These are phyloP conservation scores for Progne subis DNA, from an alignment of 2,113 vertebrate genomes.

Conservation along the genomic window DNA sequence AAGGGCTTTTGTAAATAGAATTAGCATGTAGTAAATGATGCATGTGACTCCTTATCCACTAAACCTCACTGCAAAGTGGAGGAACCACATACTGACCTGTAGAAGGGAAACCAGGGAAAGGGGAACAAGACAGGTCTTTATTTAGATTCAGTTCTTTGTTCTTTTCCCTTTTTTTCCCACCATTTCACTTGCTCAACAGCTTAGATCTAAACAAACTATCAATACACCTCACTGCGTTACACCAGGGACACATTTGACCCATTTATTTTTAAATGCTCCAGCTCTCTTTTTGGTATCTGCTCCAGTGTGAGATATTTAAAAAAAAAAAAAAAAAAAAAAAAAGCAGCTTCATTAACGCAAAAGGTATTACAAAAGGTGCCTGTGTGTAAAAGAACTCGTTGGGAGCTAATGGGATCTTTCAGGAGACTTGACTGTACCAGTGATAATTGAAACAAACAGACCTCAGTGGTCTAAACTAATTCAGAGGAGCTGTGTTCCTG, in stretches of 20 bases:
- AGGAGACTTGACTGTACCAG: neutral
- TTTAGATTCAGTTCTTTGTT: neutral
- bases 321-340: neutral
- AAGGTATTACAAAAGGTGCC: neutral
- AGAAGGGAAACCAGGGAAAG: neutral
- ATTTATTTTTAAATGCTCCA: neutral
- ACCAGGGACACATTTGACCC: neutral
- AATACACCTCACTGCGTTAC: neutral
- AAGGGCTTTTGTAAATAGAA: neutral
- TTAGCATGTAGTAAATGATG: neutral
- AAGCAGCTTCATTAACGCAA: neutral
- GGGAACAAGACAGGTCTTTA: neutral
- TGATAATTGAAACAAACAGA: slow-evolving; percentile 63
- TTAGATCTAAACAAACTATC: slow-evolving; percentile 6
- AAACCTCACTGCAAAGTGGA: neutral
- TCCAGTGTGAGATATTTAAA: neutral
- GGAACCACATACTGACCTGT: neutral
- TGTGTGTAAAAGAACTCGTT: neutral
- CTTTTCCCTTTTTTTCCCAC: neutral
- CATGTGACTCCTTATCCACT: neutral
- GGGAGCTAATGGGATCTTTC: slow-evolving; percentile 38
- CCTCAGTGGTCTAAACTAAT: neutral
- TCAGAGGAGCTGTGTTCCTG: neutral
- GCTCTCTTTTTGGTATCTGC: neutral
- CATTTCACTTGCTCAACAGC: neutral